Percentiles rank a stretch among this genome's conserved stretches.
Evolutionary conservation across 2,113 vertebrate species (phyloP).

Genomic region (Poeciliopsis retropinna): DNA sequence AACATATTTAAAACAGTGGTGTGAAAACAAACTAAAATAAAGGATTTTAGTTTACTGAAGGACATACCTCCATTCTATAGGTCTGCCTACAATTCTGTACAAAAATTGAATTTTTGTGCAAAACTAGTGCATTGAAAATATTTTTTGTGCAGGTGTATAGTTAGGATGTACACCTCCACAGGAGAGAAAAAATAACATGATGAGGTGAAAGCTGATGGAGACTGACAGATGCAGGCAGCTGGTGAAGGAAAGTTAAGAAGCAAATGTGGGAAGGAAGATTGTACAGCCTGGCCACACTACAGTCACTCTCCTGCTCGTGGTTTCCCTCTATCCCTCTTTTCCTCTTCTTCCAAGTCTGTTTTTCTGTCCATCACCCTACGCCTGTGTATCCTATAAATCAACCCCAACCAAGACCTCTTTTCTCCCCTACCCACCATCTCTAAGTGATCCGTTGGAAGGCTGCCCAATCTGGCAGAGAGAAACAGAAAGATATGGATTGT

Average conservation of each 20-base stretch:
- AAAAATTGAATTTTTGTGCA: not conserved
- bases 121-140: not conserved
- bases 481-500: slow-evolving; percentile 20
- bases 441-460: slow-evolving; percentile 76
- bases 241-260: slow-evolving; percentile 26
- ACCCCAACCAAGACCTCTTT: slow-evolving; percentile 16
- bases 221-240: slow-evolving; percentile 1
- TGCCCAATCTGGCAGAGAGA: slow-evolving; percentile 58
- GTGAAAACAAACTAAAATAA: too few relatives aligned
- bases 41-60: too few relatives aligned
- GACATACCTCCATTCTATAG: too few relatives aligned
- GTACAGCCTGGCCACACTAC: slow-evolving; percentile 42
- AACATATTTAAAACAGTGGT: too few relatives aligned
- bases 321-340: slow-evolving; percentile 21
- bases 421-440: slow-evolving; percentile 36
- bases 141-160: not conserved
- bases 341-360: not conserved
- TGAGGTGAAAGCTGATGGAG: not conserved
- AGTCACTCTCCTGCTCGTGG: slow-evolving; percentile 33
- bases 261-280: slow-evolving; percentile 51
- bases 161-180: not conserved
- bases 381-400: slow-evolving; percentile 63
- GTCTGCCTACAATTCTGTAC: not conserved
- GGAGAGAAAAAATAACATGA: not conserved
- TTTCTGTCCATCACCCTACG: slow-evolving; percentile 9